Evolutionary conservation across 2,113 vertebrate genomes (phyloP).

Genomic region (Daboia siamensis): DNA sequence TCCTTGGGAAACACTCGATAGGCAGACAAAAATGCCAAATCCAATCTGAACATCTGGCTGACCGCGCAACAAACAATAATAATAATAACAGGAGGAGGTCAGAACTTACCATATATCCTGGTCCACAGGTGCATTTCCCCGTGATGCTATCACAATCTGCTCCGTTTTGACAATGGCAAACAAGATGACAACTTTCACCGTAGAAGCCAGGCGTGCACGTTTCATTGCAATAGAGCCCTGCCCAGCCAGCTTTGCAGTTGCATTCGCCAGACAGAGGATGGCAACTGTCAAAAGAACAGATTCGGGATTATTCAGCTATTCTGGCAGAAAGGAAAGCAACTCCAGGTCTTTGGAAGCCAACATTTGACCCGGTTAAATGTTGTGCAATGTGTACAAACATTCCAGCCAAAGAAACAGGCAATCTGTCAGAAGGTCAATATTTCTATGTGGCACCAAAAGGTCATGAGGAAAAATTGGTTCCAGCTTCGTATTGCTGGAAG

Average conservation of each 20-base stretch:
- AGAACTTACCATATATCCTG: constrained; percentile 85
- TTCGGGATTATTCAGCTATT: constrained; percentile 3
- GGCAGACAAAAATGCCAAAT: not conserved
- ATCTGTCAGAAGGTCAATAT: not conserved
- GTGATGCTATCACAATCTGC: constrained; percentile 90
- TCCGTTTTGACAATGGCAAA: constrained; percentile 87
- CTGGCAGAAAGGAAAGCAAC: not conserved
- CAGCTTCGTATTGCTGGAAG: not conserved
- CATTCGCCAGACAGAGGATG: constrained; percentile 95
- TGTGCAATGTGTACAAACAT: not conserved
- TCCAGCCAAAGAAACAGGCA: not conserved
- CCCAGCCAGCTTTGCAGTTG: constrained; percentile 89
- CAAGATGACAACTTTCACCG: constrained; percentile 81
- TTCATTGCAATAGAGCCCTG: constrained; percentile 92
- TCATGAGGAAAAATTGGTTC: not conserved
- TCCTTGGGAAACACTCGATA: not conserved
- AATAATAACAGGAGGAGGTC: not conserved
- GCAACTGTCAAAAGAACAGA: constrained; percentile 73
- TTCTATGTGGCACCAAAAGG: not conserved
- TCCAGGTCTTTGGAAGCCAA: not conserved
- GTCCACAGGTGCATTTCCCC: constrained; percentile 85
- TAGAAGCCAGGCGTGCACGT: constrained; percentile 86
- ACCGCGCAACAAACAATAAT: not conserved
- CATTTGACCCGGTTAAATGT: not conserved
- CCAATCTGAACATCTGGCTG: not conserved